A percentile compares a stretch with the other conserved stretches of the same genome.
Conservation (phyloP, 1,140 invertebrate species). For the Magallana gigas region DNA sequence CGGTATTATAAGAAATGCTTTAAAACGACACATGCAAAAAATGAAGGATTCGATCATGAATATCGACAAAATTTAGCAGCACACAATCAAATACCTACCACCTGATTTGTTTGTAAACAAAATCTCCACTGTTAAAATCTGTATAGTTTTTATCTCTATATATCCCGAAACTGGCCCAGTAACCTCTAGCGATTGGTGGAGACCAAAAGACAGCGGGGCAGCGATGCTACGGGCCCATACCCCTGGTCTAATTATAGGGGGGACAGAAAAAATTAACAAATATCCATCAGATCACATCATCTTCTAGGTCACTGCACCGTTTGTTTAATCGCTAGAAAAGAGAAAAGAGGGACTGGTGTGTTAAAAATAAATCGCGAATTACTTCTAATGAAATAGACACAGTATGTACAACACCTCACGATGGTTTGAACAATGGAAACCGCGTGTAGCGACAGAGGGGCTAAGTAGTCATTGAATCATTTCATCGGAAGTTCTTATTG, state of each 20-base stretch:
- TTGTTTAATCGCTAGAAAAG: conserved; percentile 12
- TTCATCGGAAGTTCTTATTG: conserved; percentile 20
- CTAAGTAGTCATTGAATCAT: conserved; percentile 16
- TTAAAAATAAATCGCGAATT: background rate
- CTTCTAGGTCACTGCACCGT: conserved; percentile 22
- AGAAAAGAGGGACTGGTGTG: background rate
- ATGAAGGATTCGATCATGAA: background rate
- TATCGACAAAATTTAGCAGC: background rate
- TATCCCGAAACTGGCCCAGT: conserved; percentile 1
- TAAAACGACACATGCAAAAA: background rate
- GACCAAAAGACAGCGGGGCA: background rate
- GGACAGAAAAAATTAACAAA: background rate
- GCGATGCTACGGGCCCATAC: background rate
- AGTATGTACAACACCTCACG: conserved; percentile 15
- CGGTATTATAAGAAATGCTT: background rate
- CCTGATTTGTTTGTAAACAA: conserved; percentile 13
- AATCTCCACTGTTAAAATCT: background rate
- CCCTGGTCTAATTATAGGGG: background rate
- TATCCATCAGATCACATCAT: background rate
- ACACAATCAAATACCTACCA: background rate
- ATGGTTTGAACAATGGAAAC: conserved; percentile 8
- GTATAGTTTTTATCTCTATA: background rate
- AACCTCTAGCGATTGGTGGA: conserved; percentile 19
- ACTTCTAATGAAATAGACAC: conserved; percentile 3
- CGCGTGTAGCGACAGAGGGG: background rate